Evolutionary conservation across 1,140 invertebrate species (phyloP).

Genomic region (Triops longicaudatus): DNA sequence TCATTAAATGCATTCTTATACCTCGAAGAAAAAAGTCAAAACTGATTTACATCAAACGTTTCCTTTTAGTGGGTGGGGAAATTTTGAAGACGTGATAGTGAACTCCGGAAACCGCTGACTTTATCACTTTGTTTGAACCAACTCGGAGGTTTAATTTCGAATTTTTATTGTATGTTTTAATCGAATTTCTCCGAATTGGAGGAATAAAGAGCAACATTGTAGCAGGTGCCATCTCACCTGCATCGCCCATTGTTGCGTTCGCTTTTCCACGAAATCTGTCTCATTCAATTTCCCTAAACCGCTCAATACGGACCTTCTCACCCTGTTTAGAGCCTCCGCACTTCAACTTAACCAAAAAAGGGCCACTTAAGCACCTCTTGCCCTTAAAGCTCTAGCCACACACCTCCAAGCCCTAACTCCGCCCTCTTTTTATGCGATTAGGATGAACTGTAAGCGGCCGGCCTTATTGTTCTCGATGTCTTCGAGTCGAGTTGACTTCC

Average conservation of each 20-base stretch:
- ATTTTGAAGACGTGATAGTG: too few species aligned
- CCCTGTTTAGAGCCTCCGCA: background rate
- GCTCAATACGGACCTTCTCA: background rate
- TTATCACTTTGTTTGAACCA: too few species aligned
- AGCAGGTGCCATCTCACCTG: conserved; percentile 7
- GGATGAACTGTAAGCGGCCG: background rate
- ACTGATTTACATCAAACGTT: too few species aligned
- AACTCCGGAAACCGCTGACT: too few species aligned
- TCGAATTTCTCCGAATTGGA: conserved; percentile 3
- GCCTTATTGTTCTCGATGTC: background rate
- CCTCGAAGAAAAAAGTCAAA: too few species aligned
- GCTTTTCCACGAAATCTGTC: conserved; percentile 11
- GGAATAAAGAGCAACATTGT: background rate
- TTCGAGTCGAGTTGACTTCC: background rate
- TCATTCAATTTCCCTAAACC: conserved; percentile 6
- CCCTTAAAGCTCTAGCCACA: background rate
- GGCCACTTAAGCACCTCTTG: too few species aligned
- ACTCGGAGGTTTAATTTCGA: background rate
- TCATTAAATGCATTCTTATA: too few species aligned
- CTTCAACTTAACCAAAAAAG: background rate
- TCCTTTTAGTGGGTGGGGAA: too few species aligned
- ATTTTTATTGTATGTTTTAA: background rate
- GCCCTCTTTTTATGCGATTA: background rate
- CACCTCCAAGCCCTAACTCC: background rate
- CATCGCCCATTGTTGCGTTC: background rate